Evolutionary conservation across 37 sponge, comb jelly and placozoan species (phyloP).

Genomic region (Oscarella lobularis): DNA sequence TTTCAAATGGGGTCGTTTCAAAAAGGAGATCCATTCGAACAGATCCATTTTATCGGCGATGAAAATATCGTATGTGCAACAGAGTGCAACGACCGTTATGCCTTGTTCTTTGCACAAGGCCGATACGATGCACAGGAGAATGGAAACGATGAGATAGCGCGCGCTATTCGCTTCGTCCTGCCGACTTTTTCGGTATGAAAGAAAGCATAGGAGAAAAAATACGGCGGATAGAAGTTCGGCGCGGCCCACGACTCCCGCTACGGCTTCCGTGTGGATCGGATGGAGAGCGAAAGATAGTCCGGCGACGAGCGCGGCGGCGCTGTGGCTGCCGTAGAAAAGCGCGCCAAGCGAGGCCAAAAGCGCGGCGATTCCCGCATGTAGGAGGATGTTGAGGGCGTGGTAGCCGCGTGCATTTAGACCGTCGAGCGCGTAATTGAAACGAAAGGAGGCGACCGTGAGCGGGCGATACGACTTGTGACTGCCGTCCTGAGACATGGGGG

Average conservation of each 20-base stretch:
- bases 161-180: conserved; percentile 3
- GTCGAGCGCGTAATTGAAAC: conserved; percentile 71
- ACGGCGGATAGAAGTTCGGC: conserved; percentile 65
- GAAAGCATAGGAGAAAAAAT: conserved; percentile 54
- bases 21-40: not conserved
- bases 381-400: conserved; percentile 71
- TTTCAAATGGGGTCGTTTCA: not conserved
- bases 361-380: conserved; percentile 62
- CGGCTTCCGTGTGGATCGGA: conserved; percentile 36
- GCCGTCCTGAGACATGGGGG: conserved; percentile 61
- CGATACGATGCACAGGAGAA: conserved; percentile 27
- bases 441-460: conserved; percentile 67
- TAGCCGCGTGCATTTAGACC: conserved; percentile 74
- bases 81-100: conserved; percentile 71
- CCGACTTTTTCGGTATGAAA: conserved; percentile 22
- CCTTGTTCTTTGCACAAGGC: conserved; percentile 81
- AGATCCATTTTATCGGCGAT: not conserved
- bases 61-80: conserved; percentile 48
- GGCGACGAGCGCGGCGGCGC: not conserved
- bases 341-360: conserved; percentile 30
- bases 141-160: conserved; percentile 2
- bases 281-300: conserved; percentile 23
- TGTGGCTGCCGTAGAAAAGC: not conserved
- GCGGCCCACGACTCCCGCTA: conserved; percentile 85
- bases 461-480: conserved; percentile 96